Evolutionary conservation across 2,113 vertebrate genomes (phyloP), one percentile per base, ranked within the genome.

Genomic region (Hippocampus barbouri): DNA sequence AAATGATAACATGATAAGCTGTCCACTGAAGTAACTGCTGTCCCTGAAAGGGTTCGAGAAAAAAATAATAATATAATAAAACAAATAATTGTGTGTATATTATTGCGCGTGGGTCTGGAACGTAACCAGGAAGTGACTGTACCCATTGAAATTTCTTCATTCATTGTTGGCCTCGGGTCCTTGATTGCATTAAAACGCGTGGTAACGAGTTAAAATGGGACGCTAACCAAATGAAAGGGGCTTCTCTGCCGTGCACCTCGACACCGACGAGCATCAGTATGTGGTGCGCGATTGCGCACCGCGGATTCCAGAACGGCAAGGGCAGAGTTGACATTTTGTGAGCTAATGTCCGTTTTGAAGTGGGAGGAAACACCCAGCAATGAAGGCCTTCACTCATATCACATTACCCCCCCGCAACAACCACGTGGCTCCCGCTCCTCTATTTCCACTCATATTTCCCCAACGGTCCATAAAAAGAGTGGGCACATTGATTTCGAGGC

Each of bases 401-500:
- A 86, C 79, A 84, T 38, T 6, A 85, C 82, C 10, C 18, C n/a
- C 63, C 40, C 63, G 0, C 11, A n/a, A 14, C 62, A 45, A 45
- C 41, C 38, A 64, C 20, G 38, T 11, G 16, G 77, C 82, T 83
- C 81, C 77, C 27, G 74, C 79, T 74, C 85, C 79, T 75, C 82
- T 70, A 78, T 84, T 83, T 87, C 87, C 79, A 77, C 82, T 88
- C 85, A 86, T 86, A 86, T 91, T 90, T 91, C 89, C 88, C 89
- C 86, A 83, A 82, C 79, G 81, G 81, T 87, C 87, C 86, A 91
- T 91, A 93, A 92, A 91, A 83, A 88, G 78, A 88, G 89, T 85
- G 82, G 80, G 76, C 18, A 83, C 88, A 91, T 92, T 91, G 90
- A 93, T 93, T 92, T 91, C 82, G 84, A 77, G 83, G 85, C 86